Evolutionary conservation across 1,140 invertebrate species (phyloP).

Genomic region (Leptinotarsa texana): DNA sequence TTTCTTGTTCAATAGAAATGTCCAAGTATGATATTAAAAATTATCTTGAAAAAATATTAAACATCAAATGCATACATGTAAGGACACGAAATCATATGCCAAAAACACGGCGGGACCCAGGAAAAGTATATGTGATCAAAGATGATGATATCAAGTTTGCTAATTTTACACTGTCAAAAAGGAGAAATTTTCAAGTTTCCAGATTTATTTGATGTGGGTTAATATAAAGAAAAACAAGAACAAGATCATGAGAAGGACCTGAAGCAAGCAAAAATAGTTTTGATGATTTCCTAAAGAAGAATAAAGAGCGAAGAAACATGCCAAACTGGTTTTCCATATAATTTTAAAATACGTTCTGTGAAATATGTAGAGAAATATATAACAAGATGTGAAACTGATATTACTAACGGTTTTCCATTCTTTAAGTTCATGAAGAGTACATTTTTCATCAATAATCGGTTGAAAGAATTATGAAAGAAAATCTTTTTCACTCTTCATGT

Average conservation of each 20-base stretch:
- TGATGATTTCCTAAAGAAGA: constrained; percentile 57
- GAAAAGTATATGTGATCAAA: constrained; percentile 70
- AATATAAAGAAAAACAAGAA: constrained; percentile 50
- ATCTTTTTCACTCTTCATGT: too few species aligned
- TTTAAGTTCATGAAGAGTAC: too few species aligned
- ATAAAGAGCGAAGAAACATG: constrained; percentile 59
- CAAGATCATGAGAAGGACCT: constrained; percentile 60
- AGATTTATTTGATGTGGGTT: constrained; percentile 55
- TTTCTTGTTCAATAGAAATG: constrained; percentile 88
- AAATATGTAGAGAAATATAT: constrained; percentile 51
- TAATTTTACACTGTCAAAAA: constrained; percentile 75
- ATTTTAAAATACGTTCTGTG: not conserved
- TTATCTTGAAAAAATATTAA: constrained; percentile 94
- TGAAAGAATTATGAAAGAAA: too few species aligned
- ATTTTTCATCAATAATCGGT: too few species aligned
- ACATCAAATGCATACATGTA: constrained; percentile 71
- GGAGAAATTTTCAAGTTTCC: constrained; percentile 63
- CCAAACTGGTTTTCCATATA: constrained; percentile 56
- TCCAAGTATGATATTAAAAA: constrained; percentile 85
- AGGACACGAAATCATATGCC: constrained; percentile 72
- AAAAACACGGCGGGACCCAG: constrained; percentile 57
- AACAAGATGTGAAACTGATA: too few species aligned
- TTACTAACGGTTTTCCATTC: too few species aligned
- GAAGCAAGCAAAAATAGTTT: constrained; percentile 56
- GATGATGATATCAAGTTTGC: constrained; percentile 85